Base-by-base conservation (phyloP, 2,797 vertebrate species). In the Lutjanus argentimaculatus region DNA sequence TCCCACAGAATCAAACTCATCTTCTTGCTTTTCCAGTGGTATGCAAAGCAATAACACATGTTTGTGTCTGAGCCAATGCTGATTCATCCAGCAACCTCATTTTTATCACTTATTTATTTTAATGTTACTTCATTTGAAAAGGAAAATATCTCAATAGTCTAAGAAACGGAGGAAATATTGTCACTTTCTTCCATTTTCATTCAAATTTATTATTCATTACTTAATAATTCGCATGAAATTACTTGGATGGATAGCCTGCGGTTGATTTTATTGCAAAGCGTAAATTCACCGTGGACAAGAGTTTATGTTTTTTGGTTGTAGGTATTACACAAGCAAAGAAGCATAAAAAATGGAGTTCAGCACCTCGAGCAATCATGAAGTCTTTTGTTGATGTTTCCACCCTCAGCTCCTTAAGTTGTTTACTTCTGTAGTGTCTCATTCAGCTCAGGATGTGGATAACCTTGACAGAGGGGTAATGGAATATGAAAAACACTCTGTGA, bases 351-450 rank as follows among this genome's bases (percentile, higher is more conserved):
- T 64, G 52, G 40, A 83, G 66, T 53, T 59, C 12, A 67, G 46
- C 81, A 25, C 72, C 56, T 55, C 2, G 6, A 68, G 69, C 69
- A 8, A 21, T 40, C 1, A 10, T 55, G 9, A n/a, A 8, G 49
- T 64, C 53, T 80, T 80, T 46, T 58, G 49, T 69, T 43, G 71
- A 40, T 19, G 82, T 68, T 58, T 46, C 30, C 22, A 0, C 65
- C 1, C 10, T 53, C 19, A 0, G 69, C 72, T 72, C 59, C 30
- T 72, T 2, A 43, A 36, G 46, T 49, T 79, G 67, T 87, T 85
- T 85, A 72, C 67, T 63, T 48, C 61, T 61, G 61, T 53, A 57
- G 43, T 40, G 14, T 69, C 67, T 80, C 67, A 48, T 65, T 73
- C 62, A 79, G 30, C 40, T 1, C 17, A 16, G 67, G 40, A 64